These are phyloP conservation scores for Melinaea menophilus DNA, from an alignment of 2,888 invertebrate species.

Conservation along the genomic window DNA sequence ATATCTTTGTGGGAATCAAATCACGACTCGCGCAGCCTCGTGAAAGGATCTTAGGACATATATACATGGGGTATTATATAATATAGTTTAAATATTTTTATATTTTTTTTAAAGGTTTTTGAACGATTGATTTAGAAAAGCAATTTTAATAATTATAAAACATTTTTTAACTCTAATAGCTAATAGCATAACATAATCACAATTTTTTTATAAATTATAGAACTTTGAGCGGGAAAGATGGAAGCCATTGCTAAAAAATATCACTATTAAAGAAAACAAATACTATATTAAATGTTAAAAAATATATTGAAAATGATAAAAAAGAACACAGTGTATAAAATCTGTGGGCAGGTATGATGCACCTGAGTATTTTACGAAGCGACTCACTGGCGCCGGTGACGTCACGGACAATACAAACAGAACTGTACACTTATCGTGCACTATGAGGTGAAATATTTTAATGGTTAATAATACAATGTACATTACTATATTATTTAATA, in stretches of 20 bases:
- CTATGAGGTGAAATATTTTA: not conserved
- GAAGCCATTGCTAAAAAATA: too few relatives aligned
- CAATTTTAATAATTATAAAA: too few relatives aligned
- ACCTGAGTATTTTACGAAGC: conserved; percentile 82
- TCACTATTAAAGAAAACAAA: too few relatives aligned
- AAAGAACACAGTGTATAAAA: conserved; percentile 54
- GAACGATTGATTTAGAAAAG: too few relatives aligned
- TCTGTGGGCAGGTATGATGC: conserved; percentile 78
- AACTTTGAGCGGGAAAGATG: too few relatives aligned
- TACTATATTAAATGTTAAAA: not conserved
- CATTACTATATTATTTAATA: too few relatives aligned
- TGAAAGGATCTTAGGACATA: conserved; percentile 59
- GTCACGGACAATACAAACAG: conserved; percentile 17
- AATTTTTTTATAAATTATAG: too few relatives aligned
- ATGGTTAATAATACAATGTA: not conserved
- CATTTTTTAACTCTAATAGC: too few relatives aligned
- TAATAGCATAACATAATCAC: too few relatives aligned
- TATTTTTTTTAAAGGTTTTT: too few relatives aligned
- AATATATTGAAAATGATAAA: not conserved
- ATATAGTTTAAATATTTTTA: conserved; percentile 1
- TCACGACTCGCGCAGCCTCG: conserved; percentile 70
- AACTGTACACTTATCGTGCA: not conserved
- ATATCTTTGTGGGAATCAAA: conserved; percentile 72
- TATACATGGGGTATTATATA: conserved; percentile 47
- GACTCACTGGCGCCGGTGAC: conserved; percentile 78